phyloP scores from a whole-genome alignment of 2,113 vertebrate genomes.

The Pachypanchax playfairii region DNA sequence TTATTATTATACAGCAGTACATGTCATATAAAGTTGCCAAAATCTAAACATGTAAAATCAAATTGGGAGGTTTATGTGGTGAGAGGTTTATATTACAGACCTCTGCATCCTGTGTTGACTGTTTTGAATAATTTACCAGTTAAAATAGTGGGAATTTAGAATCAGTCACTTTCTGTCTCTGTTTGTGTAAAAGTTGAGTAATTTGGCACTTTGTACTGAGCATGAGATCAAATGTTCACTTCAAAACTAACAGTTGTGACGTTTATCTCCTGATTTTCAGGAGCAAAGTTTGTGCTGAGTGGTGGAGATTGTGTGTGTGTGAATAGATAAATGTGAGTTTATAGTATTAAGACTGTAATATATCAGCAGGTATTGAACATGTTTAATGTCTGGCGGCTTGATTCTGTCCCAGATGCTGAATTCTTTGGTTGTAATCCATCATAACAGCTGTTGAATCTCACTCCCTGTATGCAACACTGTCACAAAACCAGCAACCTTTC shows the following conservation, averaged over 20 bases:
- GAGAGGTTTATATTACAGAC: too few relatives aligned
- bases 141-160: not conserved
- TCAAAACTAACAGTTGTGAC: constrained; percentile 3
- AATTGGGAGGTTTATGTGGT: not conserved
- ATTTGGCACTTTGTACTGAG: constrained; percentile 48
- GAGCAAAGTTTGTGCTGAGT: not conserved
- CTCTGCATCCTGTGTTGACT: too few relatives aligned
- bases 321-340: constrained; percentile 43
- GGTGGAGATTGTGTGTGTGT: constrained; percentile 11
- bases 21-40: not conserved
- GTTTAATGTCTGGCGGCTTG: constrained; percentile 62
- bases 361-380: constrained; percentile 47
- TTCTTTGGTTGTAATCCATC: constrained; percentile 10
- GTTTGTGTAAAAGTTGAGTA: constrained; percentile 31
- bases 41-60: not conserved
- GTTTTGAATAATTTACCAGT: too few relatives aligned
- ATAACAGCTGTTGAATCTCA: constrained; percentile 31
- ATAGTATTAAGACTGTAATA: constrained; percentile 41
- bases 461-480: constrained; percentile 33
- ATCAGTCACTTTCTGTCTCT: constrained; percentile 22
- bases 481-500: constrained; percentile 7
- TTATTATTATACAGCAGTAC: too few relatives aligned
- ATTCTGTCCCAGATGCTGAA: constrained; percentile 31
- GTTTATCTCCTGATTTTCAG: constrained; percentile 5
- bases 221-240: constrained; percentile 16